These are phyloP conservation scores for Chloromyia formosa DNA, from an alignment of 2,888 invertebrate genomes.

Conservation along the genomic window DNA sequence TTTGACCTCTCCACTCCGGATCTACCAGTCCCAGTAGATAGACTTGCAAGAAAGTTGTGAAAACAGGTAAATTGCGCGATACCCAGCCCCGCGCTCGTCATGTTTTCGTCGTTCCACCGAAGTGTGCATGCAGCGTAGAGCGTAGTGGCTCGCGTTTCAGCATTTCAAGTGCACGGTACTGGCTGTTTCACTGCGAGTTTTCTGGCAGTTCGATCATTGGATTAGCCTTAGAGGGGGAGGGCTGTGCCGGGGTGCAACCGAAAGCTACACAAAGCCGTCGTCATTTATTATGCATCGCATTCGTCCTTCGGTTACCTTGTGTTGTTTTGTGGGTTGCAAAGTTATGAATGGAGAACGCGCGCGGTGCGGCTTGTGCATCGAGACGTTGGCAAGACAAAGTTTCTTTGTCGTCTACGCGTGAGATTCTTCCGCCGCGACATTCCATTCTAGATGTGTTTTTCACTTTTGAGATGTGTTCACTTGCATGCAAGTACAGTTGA, in stretches of 20 bases:
- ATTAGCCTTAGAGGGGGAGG: not conserved
- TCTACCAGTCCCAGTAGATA: not conserved
- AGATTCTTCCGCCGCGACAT: slow-evolving; percentile 30
- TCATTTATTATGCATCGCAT: slow-evolving; percentile 18
- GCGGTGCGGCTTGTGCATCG: not conserved
- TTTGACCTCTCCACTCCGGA: slow-evolving; percentile 36
- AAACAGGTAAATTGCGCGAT: slow-evolving; percentile 40
- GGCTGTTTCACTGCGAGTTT: no score
- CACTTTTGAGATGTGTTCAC: not conserved
- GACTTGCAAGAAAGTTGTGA: slow-evolving; percentile 24
- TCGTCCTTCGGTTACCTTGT: slow-evolving; percentile 39
- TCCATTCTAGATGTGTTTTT: slow-evolving; percentile 29
- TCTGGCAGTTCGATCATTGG: not conserved
- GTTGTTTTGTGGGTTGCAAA: not conserved
- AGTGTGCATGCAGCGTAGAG: slow-evolving; percentile 6
- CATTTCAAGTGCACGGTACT: slow-evolving; percentile 30
- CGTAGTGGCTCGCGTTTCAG: not conserved
- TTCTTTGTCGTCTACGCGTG: slow-evolving; percentile 37
- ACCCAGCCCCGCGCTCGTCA: not conserved
- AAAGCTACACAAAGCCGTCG: slow-evolving; percentile 27
- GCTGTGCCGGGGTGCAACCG: slow-evolving; percentile 1
- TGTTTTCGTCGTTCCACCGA: slow-evolving; percentile 22
- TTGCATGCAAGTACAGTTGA: slow-evolving; percentile 13
- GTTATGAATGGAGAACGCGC: slow-evolving; percentile 38
- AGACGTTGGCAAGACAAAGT: not conserved